Evolutionary conservation across 1,140 invertebrate genomes (phyloP).

Genomic region (Grapholita molesta): DNA sequence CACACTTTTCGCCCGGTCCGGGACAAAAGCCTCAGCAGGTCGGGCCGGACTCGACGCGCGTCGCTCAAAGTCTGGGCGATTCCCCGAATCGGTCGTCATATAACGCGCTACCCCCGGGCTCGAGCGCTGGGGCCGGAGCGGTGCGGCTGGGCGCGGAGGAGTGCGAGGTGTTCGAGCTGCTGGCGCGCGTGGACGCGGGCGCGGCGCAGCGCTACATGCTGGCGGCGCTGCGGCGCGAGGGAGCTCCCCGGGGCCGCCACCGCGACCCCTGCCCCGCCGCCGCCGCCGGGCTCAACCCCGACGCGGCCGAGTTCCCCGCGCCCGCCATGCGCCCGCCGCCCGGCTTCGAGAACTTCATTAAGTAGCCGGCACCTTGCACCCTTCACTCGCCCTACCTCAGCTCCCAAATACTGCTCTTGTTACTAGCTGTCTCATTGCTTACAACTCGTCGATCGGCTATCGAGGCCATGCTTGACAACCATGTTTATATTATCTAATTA

Average conservation of each 20-base stretch:
- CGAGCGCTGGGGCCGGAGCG: no score
- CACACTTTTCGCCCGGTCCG: background rate
- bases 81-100: no score
- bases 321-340: constrained; percentile 31
- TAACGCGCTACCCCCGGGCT: no score
- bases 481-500: no score
- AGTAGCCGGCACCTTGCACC: background rate
- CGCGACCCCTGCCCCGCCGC: background rate
- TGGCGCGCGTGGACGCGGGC: constrained; percentile 32
- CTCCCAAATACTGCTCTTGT: no score
- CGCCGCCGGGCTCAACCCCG: constrained; percentile 14
- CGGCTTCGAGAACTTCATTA: constrained; percentile 31
- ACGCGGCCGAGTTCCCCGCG: constrained; percentile 19
- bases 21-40: background rate
- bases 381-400: background rate
- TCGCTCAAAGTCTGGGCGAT: no score
- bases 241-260: background rate
- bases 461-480: no score
- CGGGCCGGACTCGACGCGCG: no score
- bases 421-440: no score
- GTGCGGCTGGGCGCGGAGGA: constrained; percentile 38
- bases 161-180: constrained; percentile 39
- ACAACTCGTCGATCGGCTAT: no score
- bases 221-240: constrained; percentile 28
- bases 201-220: constrained; percentile 46